Percentiles rank a stretch among this genome's conserved stretches.
phyloP scores from a whole-genome alignment of 2,797 vertebrate genomes.

The Hippoglossus hippoglossus region DNA sequence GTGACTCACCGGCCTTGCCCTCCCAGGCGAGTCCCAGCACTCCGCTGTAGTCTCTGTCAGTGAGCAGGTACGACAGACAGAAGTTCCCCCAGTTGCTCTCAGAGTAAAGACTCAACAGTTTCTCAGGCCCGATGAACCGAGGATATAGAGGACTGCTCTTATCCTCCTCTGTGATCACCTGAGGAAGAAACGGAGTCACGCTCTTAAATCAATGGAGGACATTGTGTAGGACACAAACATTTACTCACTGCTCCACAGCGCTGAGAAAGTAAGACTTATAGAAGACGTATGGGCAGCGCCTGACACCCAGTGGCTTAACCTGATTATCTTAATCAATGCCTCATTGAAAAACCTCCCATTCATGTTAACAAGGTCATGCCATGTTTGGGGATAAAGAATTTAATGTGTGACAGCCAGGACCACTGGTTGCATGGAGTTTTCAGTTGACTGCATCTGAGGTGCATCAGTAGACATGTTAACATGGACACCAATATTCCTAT shows the following conservation, averaged over 20 bases:
- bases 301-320: slow-evolving; percentile 1
- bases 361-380: not conserved
- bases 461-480: too few relatives aligned
- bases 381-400: not conserved
- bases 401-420: not conserved
- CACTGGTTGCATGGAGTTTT: not conserved
- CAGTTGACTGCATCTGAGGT: slow-evolving; percentile 3
- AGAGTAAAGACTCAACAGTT: slow-evolving; percentile 85
- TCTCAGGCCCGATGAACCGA: slow-evolving; percentile 84
- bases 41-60: slow-evolving; percentile 87
- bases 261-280: not conserved
- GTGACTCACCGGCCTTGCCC: slow-evolving; percentile 81
- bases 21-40: slow-evolving; percentile 88
- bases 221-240: too few relatives aligned
- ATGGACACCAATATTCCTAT: too few relatives aligned
- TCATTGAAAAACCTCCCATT: not conserved
- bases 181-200: not conserved
- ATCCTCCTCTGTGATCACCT: slow-evolving; percentile 80
- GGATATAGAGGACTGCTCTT: slow-evolving; percentile 66
- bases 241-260: too few relatives aligned
- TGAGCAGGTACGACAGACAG: slow-evolving; percentile 89
- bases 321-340: not conserved
- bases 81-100: slow-evolving; percentile 84
- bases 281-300: not conserved
- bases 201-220: not conserved